Conservation (phyloP, 2,888 invertebrate species). For the Germaria angustata region DNA sequence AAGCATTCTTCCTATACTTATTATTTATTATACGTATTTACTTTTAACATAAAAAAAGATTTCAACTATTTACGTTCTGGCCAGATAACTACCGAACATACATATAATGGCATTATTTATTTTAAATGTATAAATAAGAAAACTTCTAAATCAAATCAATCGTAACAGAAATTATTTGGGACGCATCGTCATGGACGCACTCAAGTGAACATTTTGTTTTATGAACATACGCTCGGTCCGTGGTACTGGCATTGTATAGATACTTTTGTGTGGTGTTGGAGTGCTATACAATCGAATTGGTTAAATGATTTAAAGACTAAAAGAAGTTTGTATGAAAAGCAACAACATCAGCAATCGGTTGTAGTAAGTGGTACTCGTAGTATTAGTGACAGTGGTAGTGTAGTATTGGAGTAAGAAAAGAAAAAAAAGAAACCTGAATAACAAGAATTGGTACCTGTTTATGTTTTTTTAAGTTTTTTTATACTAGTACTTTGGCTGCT, state of each 20-base stretch:
- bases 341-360: conserved; percentile 8
- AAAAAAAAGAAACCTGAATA: conserved; percentile 65
- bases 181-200: conserved; percentile 61
- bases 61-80: conserved; percentile 8
- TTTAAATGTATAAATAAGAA: conserved; percentile 46
- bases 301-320: conserved; percentile 42
- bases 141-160: conserved; percentile 65
- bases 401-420: conserved; percentile 44
- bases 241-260: not conserved
- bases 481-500: conserved; percentile 30
- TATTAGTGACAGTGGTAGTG: conserved; percentile 21
- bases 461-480: not conserved
- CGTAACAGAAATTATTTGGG: conserved; percentile 63
- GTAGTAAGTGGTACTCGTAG: too few relatives aligned
- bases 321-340: conserved; percentile 43
- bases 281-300: conserved; percentile 41
- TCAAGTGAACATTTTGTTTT: conserved; percentile 57
- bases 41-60: too few relatives aligned
- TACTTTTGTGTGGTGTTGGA: conserved; percentile 29
- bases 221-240: conserved; percentile 34
- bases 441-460: conserved; percentile 68
- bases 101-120: conserved; percentile 28
- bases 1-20: too few relatives aligned
- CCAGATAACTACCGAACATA: not conserved
- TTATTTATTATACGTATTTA: too few relatives aligned